Evolutionary conservation across 2,113 vertebrate species (phyloP), one percentile per base, ranked within the genome.

Genomic region (Argyrosomus japonicus): DNA sequence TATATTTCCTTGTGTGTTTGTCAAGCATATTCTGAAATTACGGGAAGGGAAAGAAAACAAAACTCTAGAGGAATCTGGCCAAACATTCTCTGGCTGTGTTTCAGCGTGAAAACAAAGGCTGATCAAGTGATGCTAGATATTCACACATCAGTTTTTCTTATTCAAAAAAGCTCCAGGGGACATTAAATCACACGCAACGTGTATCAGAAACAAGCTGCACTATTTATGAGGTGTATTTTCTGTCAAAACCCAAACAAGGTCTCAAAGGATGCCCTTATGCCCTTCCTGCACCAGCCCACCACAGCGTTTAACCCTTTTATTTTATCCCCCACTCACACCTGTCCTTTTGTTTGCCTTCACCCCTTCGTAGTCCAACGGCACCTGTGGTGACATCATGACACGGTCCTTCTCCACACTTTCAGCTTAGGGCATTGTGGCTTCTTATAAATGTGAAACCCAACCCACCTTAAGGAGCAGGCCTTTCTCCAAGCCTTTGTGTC

Each of bases 341-440:
- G 86, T 83, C 76, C 86, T 86, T 90, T 92, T 92, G 88, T 93
- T 79, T 62, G 72, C 53, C 61, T 18, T 76, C 58, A 58, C 79
- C 69, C 77, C 45, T 57, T 25, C 6, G 36, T 58, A n/a, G 69
- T 81, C 75, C 60, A 58, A 45, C 4, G 32, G 68, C 86, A 91
- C 89, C 90, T 94, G 85, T 82, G 85, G 81, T 90, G 90, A 92
- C 88, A 86, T 93, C 89, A 88, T 82, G 87, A 85, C 83, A 75
- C 43, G 75, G 85, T 51, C 62, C 77, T 65, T 77, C 85, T 75
- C 78, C 60, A 6, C 54, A 64, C 68, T 85, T 47, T 76, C 45
- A 62, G 70, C 85, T 87, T 12, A 29, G 60, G 61, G 81, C 85
- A 65, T 82, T 90, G 82, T 89, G 76, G 75, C 76, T 86, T 62